Evolutionary conservation across 2,797 vertebrate genomes (phyloP), one percentile per base, ranked within the genome.

Genomic region (Hylomyscus alleni): DNA sequence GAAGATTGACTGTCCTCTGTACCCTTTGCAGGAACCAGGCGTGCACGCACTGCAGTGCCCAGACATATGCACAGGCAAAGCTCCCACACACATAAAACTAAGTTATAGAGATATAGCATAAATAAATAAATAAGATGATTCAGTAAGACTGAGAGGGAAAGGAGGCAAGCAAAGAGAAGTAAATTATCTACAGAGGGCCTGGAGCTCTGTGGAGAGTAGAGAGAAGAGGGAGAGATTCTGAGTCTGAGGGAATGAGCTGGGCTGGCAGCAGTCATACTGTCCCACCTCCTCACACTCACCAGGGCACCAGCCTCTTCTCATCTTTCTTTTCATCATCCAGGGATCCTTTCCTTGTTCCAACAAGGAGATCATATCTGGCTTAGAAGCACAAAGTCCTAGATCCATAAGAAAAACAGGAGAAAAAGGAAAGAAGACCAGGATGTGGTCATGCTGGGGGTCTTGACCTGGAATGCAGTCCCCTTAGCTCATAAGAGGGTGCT

Each of bases 331-430:
- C 34, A 8, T 40, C 20, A 29, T 22, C 83, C 95, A 96, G 34
- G 94, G 95, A 34, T 91, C 97, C 13, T 62, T 60, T 11, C 94
- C 93, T 90, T 95, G 94, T n/a, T 98, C 97, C 95, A 97, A 4
- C 0, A 60, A 96, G 22, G 84, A 58, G n/a, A 98, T 96, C 83
- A 97, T 6, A 6, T 73, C 26, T 0, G 97, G 97, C 94, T 98
- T 96, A 20, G 95, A 97, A 76, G 26, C 10, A 90, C 97, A 98
- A 29, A 98, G 96, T 44, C 97, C 97, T 98, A 72, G 26, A 31
- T 2, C 47, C 4, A 22, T 1, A 65, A 75, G 86, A 60, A 54
- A 86, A 83, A 34, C 0, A 52, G 26, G n/a, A 31, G 20, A 47
- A 34, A 50, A 15, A 29, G 10, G 62, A 86, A 50, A 50, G 31